Evolutionary conservation across 1,140 invertebrate genomes (phyloP), one percentile per base, ranked within the genome.

Genomic region (Eumaeus atala): DNA sequence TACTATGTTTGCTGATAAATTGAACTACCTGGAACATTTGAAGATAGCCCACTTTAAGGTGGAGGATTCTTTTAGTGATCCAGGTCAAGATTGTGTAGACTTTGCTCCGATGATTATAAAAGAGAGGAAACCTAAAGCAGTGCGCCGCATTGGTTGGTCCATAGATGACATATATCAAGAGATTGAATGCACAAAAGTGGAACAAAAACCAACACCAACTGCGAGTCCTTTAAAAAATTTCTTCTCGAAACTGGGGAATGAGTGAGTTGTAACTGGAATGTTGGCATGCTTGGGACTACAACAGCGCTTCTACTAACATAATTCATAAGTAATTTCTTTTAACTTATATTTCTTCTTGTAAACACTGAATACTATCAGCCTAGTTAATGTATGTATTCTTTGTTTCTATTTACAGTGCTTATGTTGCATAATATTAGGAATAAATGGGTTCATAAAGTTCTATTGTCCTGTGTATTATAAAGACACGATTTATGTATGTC

Each of bases 101-200:
- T 81, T 80, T 71, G 72, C 72, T 38, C 77, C 83, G 36, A 74
- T 74, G 35, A 67, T 83, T 54, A 72, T 74, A 37, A 83, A 84
- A 64, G 73, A 67, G 4, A 77, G 77, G 17, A 77, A 70, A 58
- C 80, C 78, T 5, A 85, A 81, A 59, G 59, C 72, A 17, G 80
- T 84, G 9, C 68, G 84, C 7, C 81, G 85, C 64, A 87, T 87
- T 52, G 84, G 79, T 73, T 87, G 84, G 84, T 87, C 84, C 54
- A 68, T 83, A 66, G 84, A 85, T 65, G 82, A 87, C 62, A 84
- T 87, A 56, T 87, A 87, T 60, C 84, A 87, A 67, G 84, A 87
- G 61, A 87, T 84, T 67, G 79, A 83, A 51, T 84, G 76, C 53
- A 77, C 72, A 65, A 77, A 72, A 62, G 52, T 78, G 53, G 79